phyloP scores from a whole-genome alignment of 1,140 invertebrate species.

The Bombus haemorrhoidalis region DNA sequence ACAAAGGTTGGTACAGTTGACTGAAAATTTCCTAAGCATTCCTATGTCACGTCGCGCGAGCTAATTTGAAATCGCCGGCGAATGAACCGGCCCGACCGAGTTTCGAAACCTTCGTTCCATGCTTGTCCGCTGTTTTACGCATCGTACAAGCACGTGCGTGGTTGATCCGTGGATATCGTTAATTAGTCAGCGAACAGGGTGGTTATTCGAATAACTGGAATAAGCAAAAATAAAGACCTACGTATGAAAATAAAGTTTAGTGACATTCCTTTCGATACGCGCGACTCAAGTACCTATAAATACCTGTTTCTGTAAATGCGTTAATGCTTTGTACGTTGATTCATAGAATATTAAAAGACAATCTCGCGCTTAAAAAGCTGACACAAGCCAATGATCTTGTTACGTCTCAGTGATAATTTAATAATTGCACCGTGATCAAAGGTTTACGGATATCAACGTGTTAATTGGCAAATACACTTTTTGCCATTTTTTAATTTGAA shows the following conservation, averaged over 20 bases:
- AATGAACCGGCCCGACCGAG: constrained; percentile 39
- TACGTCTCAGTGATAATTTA: no score
- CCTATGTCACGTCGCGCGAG: constrained; percentile 20
- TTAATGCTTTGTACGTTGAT: not conserved
- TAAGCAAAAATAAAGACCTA: not conserved
- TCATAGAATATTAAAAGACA: no score
- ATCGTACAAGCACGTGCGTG: not conserved
- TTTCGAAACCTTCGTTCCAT: constrained; percentile 16
- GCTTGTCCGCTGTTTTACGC: not conserved
- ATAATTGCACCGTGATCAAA: no score
- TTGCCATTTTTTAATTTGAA: no score
- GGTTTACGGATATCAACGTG: no score
- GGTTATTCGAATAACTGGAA: not conserved
- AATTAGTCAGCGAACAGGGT: not conserved
- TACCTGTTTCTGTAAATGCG: not conserved
- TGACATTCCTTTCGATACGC: not conserved
- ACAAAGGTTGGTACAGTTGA: constrained; percentile 1
- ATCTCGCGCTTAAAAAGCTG: not conserved
- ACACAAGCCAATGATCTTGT: accelerated
- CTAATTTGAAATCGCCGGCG: constrained; percentile 56
- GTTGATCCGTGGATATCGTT: not conserved
- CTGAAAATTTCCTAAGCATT: constrained; percentile 43
- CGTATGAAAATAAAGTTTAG: not conserved
- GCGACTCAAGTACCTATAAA: not conserved
- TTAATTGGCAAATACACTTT: no score